A percentile compares a stretch with the other conserved stretches of the same genome.
Evolutionary conservation across 1,140 invertebrate genomes (phyloP).

Genomic region (Pogonomyrmex californicus): DNA sequence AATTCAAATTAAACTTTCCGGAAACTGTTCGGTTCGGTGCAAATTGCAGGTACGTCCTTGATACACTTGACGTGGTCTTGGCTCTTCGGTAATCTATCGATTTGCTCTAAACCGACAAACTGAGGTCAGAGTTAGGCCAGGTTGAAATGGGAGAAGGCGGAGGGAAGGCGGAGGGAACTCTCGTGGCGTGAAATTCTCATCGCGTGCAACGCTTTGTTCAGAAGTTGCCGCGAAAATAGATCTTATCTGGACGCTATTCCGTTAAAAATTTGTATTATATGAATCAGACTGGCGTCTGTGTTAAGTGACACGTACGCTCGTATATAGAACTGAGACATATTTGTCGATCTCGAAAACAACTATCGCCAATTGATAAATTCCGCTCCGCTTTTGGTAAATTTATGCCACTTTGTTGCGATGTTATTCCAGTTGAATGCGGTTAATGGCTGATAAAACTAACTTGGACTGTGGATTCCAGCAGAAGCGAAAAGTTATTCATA

Average conservation of each 20-base stretch:
- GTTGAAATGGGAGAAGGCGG: background rate
- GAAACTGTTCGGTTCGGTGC: slow-evolving; percentile 38
- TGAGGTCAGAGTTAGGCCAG: slow-evolving; percentile 60
- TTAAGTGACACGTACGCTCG: background rate
- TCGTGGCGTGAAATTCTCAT: background rate
- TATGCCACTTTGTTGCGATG: background rate
- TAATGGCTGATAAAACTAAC: slow-evolving; percentile 51
- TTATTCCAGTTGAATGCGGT: slow-evolving; percentile 38
- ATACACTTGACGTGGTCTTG: slow-evolving; percentile 57
- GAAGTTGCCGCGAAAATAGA: slow-evolving; percentile 17
- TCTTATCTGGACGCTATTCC: background rate
- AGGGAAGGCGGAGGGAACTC: too few species aligned
- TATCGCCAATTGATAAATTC: background rate
- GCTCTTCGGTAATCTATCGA: slow-evolving; percentile 53
- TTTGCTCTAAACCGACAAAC: slow-evolving; percentile 48
- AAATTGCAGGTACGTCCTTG: slow-evolving; percentile 73
- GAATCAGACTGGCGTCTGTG: background rate
- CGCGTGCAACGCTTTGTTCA: slow-evolving; percentile 6
- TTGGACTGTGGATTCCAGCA: background rate
- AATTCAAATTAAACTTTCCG: background rate
- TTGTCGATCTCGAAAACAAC: background rate
- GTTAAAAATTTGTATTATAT: background rate
- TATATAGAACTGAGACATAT: slow-evolving; percentile 4
- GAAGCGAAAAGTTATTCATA: background rate
- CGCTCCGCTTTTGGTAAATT: background rate